A percentile compares a stretch with the other conserved stretches of the same genome.
phyloP scores from a whole-genome alignment of 2,113 vertebrate genomes.

The Cnemophilus loriae region DNA sequence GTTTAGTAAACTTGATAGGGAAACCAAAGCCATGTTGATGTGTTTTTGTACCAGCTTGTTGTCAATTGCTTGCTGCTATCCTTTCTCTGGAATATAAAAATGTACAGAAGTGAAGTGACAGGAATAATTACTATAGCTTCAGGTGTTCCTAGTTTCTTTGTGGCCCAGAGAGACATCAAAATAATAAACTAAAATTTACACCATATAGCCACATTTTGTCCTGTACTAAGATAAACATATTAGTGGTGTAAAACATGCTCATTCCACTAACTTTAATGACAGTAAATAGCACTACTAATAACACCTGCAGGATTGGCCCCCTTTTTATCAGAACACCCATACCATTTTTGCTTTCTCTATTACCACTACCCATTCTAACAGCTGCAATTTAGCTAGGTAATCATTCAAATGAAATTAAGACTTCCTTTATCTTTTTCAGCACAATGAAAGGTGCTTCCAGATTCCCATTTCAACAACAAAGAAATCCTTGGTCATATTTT shows the following conservation, averaged over 20 bases:
- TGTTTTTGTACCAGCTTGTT: background rate
- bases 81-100: background rate
- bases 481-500: background rate
- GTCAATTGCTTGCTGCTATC: background rate
- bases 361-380: background rate
- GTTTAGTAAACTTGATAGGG: background rate
- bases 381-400: background rate
- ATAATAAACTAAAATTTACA: background rate
- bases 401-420: background rate
- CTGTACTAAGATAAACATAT: background rate
- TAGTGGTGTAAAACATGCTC: background rate
- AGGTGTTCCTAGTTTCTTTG: background rate
- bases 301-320: background rate
- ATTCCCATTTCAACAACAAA: background rate
- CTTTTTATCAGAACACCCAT: background rate
- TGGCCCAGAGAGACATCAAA: background rate
- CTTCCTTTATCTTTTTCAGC: background rate
- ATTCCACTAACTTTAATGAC: background rate
- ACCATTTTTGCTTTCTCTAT: background rate
- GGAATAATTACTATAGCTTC: background rate
- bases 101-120: background rate
- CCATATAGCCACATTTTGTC: background rate
- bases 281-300: background rate
- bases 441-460: background rate
- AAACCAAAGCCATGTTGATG: background rate